A percentile compares a stretch with the other conserved stretches of the same genome.
Conservation (phyloP, 2,797 vertebrate species). For the Astyanax mexicanus region DNA sequence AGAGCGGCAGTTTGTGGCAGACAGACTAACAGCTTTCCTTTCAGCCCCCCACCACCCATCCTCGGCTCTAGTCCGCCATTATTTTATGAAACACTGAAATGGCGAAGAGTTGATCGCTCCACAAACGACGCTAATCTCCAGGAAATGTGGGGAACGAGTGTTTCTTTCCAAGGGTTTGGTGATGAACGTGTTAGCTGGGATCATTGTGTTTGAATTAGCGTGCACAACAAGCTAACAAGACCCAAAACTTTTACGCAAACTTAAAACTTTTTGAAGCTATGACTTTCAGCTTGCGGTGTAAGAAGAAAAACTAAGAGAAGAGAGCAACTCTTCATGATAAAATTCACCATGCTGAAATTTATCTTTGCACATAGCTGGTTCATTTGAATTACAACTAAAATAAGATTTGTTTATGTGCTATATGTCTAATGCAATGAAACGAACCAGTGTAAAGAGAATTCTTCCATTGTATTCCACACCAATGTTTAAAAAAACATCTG, state of each 20-base stretch:
- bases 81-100: slow-evolving; percentile 38
- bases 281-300: too few relatives aligned
- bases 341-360: not conserved
- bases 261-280: too few relatives aligned
- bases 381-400: too few relatives aligned
- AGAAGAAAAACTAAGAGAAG: too few relatives aligned
- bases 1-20: slow-evolving; percentile 44
- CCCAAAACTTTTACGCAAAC: not conserved
- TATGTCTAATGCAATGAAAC: too few relatives aligned
- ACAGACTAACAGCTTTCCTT: slow-evolving; percentile 47
- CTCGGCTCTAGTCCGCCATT: not conserved
- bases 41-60: slow-evolving; percentile 21
- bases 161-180: not conserved
- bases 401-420: too few relatives aligned
- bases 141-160: slow-evolving; percentile 1
- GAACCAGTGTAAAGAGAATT: too few relatives aligned
- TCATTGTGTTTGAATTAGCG: not conserved
- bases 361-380: too few relatives aligned
- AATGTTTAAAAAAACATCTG: too few relatives aligned
- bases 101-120: slow-evolving; percentile 24
- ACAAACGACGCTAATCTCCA: slow-evolving; percentile 13
- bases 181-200: not conserved
- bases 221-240: not conserved
- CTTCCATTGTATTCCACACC: too few relatives aligned
- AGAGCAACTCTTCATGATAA: not conserved